Percentiles rank a stretch among this genome's conserved stretches.
phyloP scores from a whole-genome alignment of 2,113 vertebrate genomes.

The Myiozetetes cayanensis region DNA sequence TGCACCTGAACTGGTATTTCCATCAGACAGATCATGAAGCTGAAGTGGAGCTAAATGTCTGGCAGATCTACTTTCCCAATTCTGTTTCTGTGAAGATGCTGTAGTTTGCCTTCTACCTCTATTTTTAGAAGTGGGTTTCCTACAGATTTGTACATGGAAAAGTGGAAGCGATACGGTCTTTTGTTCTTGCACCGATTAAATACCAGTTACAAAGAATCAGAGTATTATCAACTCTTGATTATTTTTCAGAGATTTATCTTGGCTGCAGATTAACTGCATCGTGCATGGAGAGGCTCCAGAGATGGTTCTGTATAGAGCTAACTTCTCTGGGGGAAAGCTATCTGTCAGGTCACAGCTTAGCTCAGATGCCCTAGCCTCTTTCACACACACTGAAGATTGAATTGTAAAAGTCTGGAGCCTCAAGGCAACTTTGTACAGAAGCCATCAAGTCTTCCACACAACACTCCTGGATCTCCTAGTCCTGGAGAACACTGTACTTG shows the following conservation, averaged over 20 bases:
- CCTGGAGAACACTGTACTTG: neutral
- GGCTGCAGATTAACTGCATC: neutral
- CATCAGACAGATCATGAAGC: neutral
- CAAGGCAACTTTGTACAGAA: neutral
- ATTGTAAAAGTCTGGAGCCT: neutral
- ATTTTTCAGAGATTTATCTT: neutral
- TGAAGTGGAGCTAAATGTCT: neutral
- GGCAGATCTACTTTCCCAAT: neutral
- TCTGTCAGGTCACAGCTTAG: fast-evolving
- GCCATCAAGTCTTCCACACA: neutral
- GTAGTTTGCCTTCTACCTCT: neutral
- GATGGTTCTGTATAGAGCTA: neutral
- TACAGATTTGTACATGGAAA: neutral
- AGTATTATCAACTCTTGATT: neutral
- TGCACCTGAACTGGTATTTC: conserved; percentile 55
- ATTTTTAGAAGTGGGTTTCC: neutral
- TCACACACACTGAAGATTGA: neutral
- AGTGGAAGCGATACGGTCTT: neutral
- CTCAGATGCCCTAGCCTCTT: neutral
- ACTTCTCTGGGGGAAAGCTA: neutral
- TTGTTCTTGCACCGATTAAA: neutral
- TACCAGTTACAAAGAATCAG: neutral
- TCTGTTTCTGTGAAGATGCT: neutral
- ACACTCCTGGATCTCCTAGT: neutral
- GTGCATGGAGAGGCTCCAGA: neutral